A percentile compares a stretch with the other conserved stretches of the same genome.
These are phyloP conservation scores for Patiria miniata DNA, from an alignment of 35 echinoderm and acorn worm genomes.

Conservation along the genomic window DNA sequence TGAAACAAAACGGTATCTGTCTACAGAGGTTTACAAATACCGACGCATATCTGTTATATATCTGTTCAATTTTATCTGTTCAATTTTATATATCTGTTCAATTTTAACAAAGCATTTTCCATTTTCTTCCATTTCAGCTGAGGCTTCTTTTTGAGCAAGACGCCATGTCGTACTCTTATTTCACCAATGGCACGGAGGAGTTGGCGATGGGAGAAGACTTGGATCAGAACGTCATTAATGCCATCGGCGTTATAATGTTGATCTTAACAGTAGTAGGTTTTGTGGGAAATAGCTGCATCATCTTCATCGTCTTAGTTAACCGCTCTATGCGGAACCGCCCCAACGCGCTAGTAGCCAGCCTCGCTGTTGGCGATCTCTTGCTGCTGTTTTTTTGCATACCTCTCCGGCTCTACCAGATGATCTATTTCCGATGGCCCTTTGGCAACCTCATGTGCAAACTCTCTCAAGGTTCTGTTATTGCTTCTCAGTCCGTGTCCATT, in stretches of 20 bases:
- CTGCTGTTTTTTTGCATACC: slow-evolving; percentile 51
- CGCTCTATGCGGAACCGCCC: slow-evolving; percentile 70
- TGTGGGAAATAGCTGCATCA: slow-evolving; percentile 60
- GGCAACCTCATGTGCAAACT: slow-evolving; percentile 56
- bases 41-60: too few species aligned
- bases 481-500: slow-evolving; percentile 58
- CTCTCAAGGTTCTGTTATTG: slow-evolving; percentile 15
- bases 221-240: neutral
- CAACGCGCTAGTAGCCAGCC: slow-evolving; percentile 70
- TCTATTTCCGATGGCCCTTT: slow-evolving; percentile 27
- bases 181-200: too few species aligned
- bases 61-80: too few species aligned
- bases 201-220: neutral
- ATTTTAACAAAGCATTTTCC: too few species aligned
- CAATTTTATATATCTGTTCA: too few species aligned
- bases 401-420: slow-evolving; percentile 26
- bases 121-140: too few species aligned
- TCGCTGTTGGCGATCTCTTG: slow-evolving; percentile 69
- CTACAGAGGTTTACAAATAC: too few species aligned
- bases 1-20: too few species aligned
- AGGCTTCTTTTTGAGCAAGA: too few species aligned
- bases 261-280: slow-evolving; percentile 40
- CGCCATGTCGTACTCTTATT: too few species aligned
- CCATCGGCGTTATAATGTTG: slow-evolving; percentile 26
- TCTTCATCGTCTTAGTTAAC: slow-evolving; percentile 59